Conservation (phyloP, 2,797 vertebrate species). For the Crotalus adamanteus region DNA sequence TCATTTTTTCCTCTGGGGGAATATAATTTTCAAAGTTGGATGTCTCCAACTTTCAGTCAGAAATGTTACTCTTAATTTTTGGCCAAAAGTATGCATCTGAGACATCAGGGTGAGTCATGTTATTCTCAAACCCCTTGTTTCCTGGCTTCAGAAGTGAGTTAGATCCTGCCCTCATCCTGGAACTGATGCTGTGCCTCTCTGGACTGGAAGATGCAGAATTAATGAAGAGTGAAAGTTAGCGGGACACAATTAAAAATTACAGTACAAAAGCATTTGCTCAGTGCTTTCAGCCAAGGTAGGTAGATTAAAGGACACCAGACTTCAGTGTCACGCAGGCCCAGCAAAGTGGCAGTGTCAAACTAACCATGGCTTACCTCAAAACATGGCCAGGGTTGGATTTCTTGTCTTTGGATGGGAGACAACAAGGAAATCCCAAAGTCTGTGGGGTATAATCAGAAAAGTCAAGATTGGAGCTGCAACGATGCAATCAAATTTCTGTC, state of each 20-base stretch:
- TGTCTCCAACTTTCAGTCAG: background rate
- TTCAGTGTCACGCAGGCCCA: background rate
- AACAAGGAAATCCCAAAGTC: background rate
- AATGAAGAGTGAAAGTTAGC: background rate
- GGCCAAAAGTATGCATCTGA: background rate
- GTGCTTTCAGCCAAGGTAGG: background rate
- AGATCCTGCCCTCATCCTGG: background rate
- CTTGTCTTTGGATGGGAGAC: background rate
- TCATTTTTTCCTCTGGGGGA: background rate
- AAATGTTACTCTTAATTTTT: background rate
- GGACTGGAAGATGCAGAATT: slow-evolving; percentile 2
- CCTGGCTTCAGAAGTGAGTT: slow-evolving; percentile 18
- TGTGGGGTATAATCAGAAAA: background rate
- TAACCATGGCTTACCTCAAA: background rate
- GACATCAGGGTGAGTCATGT: background rate
- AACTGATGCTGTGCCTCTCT: background rate
- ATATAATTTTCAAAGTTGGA: background rate
- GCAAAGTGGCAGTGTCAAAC: background rate
- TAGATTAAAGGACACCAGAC: background rate
- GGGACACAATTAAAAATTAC: background rate
- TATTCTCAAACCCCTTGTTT: background rate
- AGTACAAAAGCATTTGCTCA: background rate
- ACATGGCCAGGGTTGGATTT: background rate
- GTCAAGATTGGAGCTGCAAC: background rate
- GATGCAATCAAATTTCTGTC: background rate